Evolutionary conservation across 2,797 vertebrate species (phyloP).

Genomic region (Poecilia gillii): DNA sequence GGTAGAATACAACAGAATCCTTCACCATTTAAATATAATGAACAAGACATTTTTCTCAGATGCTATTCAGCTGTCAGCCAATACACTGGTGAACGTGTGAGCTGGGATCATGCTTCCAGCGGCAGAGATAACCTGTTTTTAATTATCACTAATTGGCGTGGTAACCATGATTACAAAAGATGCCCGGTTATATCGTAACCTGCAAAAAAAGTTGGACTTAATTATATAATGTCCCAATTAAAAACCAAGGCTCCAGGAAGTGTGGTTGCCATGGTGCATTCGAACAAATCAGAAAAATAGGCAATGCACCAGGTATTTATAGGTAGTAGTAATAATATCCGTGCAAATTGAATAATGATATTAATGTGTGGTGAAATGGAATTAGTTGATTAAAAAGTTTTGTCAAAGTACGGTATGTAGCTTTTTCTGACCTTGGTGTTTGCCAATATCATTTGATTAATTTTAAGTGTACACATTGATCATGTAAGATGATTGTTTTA

Average conservation of each 20-base stretch:
- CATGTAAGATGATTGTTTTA: not conserved
- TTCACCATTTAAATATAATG: slow-evolving; percentile 4
- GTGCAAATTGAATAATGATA: not conserved
- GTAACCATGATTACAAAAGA: slow-evolving; percentile 1
- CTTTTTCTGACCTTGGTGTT: not conserved
- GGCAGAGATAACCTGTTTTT: not conserved
- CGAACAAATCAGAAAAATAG: not conserved
- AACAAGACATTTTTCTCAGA: slow-evolving; percentile 2
- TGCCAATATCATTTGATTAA: not conserved
- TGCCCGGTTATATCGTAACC: not conserved
- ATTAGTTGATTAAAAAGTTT: not conserved
- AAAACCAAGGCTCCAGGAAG: not conserved
- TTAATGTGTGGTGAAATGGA: not conserved
- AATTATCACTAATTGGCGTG: not conserved
- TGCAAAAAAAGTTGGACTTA: not conserved
- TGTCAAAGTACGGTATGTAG: not conserved
- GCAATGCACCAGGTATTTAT: not conserved
- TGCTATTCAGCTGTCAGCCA: slow-evolving; percentile 5
- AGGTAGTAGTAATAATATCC: not conserved
- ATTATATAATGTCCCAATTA: slow-evolving; percentile 2
- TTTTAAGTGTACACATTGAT: not conserved
- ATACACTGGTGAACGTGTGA: not conserved
- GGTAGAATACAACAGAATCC: not conserved
- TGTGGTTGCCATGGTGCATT: not conserved
- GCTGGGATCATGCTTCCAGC: not conserved